Conservation (phyloP, 2,113 vertebrate species). For the Pholis gunnellus region DNA sequence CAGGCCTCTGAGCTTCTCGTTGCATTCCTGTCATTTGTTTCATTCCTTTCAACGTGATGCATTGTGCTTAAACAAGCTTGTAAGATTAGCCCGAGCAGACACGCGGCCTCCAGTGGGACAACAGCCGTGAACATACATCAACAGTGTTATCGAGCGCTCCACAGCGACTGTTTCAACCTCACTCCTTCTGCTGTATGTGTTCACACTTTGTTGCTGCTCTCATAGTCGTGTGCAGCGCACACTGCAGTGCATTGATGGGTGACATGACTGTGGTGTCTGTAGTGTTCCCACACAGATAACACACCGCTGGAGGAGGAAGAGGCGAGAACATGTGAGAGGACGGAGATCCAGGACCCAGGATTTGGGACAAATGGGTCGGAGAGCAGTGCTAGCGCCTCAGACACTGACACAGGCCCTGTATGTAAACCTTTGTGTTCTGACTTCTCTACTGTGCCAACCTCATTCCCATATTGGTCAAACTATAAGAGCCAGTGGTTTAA, state of each 20-base stretch:
- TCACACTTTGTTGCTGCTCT: neutral
- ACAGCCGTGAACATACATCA: constrained; percentile 2
- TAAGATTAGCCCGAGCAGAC: constrained; percentile 16
- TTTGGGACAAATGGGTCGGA: constrained; percentile 7
- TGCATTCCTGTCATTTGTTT: constrained; percentile 16
- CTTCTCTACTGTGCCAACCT: neutral
- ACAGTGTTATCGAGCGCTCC: neutral
- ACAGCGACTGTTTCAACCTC: neutral
- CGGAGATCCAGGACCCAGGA: constrained; percentile 15
- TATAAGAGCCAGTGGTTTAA: no score
- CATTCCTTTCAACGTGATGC: constrained; percentile 12
- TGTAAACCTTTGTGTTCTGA: neutral
- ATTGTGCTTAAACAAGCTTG: constrained; percentile 35
- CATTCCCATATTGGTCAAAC: neutral
- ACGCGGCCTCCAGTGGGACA: neutral
- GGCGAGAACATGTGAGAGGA: neutral
- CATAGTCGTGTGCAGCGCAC: no score
- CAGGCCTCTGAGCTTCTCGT: constrained; percentile 13
- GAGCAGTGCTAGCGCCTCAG: neutral
- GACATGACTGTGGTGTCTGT: neutral
- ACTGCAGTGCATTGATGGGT: neutral
- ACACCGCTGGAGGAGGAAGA: neutral
- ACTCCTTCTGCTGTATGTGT: neutral
- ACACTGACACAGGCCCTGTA: constrained; percentile 31
- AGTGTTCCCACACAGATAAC: constrained; percentile 41